phyloP scores from a whole-genome alignment of 2,113 vertebrate genomes.

The Perca flavescens region DNA sequence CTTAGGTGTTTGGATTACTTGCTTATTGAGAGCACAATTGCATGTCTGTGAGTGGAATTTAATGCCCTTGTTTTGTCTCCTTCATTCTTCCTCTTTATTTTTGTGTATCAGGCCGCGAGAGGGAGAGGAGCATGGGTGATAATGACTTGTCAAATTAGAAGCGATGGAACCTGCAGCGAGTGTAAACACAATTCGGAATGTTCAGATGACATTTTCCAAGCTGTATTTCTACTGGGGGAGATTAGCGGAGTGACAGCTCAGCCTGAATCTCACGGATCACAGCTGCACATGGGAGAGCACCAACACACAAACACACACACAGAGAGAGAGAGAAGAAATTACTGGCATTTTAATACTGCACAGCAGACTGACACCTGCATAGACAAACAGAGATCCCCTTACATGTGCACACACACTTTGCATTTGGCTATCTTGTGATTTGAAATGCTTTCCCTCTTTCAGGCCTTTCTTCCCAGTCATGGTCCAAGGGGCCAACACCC shows the following conservation, averaged over 20 bases:
- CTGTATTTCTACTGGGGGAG: conserved; percentile 82
- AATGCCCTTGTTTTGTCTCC: conserved; percentile 65
- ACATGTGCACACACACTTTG: conserved; percentile 14
- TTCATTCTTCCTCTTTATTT: conserved; percentile 50
- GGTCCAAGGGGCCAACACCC: conserved; percentile 45
- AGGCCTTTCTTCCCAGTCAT: conserved; percentile 32
- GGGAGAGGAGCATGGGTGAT: conserved; percentile 77
- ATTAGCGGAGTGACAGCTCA: conserved; percentile 81
- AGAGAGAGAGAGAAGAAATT: conserved; percentile 51
- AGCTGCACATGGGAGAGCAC: conserved; percentile 66
- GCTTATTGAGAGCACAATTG: conserved; percentile 43
- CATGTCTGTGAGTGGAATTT: conserved; percentile 52
- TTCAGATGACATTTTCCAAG: conserved; percentile 81
- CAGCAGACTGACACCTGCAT: conserved; percentile 61
- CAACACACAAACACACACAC: conserved; percentile 13
- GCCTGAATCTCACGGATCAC: conserved; percentile 73
- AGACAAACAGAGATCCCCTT: conserved; percentile 49
- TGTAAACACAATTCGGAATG: conserved; percentile 82
- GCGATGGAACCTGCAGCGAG: conserved; percentile 81
- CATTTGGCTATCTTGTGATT: conserved; percentile 52
- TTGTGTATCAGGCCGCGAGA: conserved; percentile 65
- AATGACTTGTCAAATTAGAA: conserved; percentile 86
- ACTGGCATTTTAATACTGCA: conserved; percentile 62
- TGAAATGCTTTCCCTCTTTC: conserved; percentile 27
- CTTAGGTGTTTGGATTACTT: conserved; percentile 57